phyloP scores from a whole-genome alignment of 2,888 invertebrate genomes.

The Habroteleia sp. region DNA sequence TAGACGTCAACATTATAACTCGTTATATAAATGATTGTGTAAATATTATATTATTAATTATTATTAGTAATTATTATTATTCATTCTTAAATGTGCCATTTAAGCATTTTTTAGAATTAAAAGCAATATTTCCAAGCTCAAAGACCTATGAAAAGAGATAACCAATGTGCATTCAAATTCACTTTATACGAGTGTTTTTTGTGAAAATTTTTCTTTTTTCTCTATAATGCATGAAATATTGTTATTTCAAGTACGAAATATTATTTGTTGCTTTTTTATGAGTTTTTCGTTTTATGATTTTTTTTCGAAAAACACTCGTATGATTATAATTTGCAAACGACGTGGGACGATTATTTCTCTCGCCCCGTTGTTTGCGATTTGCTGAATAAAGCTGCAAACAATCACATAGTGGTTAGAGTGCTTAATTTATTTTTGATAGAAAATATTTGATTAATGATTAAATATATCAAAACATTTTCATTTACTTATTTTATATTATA shows the following conservation, averaged over 20 bases:
- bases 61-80: conserved; percentile 44
- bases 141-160: conserved; percentile 24
- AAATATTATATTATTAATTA: conserved; percentile 54
- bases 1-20: conserved; percentile 63
- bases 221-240: conserved; percentile 40
- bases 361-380: conserved; percentile 32
- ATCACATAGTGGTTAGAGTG: conserved; percentile 2
- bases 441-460: conserved; percentile 10
- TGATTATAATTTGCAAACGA: conserved; percentile 21
- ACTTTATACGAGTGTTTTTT: conserved; percentile 52
- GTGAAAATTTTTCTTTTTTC: conserved; percentile 22
- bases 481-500: no score
- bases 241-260: conserved; percentile 5
- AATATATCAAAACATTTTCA: no score
- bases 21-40: conserved; percentile 62
- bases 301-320: conserved; percentile 31
- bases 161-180: conserved; percentile 30
- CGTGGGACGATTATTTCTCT: conserved; percentile 26
- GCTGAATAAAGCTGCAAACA: conserved; percentile 13
- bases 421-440: conserved; percentile 3
- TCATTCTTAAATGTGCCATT: conserved; percentile 61
- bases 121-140: conserved; percentile 56
- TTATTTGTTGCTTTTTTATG: conserved; percentile 19
- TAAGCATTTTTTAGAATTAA: conserved; percentile 33
- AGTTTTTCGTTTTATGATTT: conserved; percentile 4